phyloP scores from a whole-genome alignment of 2,113 vertebrate species.

The Hemibagrus wyckioides region DNA sequence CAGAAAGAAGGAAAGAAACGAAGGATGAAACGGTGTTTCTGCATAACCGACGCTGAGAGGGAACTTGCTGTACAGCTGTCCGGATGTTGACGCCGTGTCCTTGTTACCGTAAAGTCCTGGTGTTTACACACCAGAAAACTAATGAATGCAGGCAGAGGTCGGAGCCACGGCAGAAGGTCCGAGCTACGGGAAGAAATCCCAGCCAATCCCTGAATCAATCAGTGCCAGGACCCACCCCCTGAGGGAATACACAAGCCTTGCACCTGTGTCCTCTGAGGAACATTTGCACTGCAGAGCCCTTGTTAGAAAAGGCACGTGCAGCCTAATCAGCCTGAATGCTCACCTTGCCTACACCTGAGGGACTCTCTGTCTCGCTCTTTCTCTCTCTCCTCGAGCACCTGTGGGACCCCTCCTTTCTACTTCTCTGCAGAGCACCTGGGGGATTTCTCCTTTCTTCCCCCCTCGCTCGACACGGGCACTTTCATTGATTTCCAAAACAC shows the following conservation, averaged over 20 bases:
- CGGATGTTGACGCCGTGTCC: slow-evolving; percentile 22
- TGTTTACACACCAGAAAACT: slow-evolving; percentile 27
- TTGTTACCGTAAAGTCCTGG: slow-evolving; percentile 19
- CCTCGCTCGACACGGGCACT: slow-evolving; percentile 19
- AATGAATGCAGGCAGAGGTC: slow-evolving; percentile 30
- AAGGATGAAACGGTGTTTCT: neutral
- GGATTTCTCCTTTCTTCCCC: slow-evolving; percentile 34
- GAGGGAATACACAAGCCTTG: slow-evolving; percentile 24
- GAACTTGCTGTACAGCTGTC: slow-evolving; percentile 1
- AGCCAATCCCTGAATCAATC: slow-evolving; percentile 9
- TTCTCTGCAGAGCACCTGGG: slow-evolving; percentile 29
- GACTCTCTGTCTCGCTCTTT: neutral
- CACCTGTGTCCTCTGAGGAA: slow-evolving; percentile 38
- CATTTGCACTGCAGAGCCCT: slow-evolving; percentile 26
- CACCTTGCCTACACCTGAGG: slow-evolving; percentile 26
- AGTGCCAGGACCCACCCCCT: neutral
- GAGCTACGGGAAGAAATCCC: neutral
- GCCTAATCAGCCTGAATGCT: slow-evolving; percentile 48
- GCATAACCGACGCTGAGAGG: neutral
- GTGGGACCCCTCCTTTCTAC: slow-evolving; percentile 34
- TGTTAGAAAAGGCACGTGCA: slow-evolving; percentile 17
- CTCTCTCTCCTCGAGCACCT: slow-evolving; percentile 20
- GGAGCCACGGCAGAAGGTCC: slow-evolving; percentile 25
- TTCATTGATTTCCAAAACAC: slow-evolving; percentile 62
- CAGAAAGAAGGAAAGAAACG: slow-evolving; percentile 31